Conservation (phyloP, 2,797 vertebrate species). For the Platyrinchus mystaceus region DNA sequence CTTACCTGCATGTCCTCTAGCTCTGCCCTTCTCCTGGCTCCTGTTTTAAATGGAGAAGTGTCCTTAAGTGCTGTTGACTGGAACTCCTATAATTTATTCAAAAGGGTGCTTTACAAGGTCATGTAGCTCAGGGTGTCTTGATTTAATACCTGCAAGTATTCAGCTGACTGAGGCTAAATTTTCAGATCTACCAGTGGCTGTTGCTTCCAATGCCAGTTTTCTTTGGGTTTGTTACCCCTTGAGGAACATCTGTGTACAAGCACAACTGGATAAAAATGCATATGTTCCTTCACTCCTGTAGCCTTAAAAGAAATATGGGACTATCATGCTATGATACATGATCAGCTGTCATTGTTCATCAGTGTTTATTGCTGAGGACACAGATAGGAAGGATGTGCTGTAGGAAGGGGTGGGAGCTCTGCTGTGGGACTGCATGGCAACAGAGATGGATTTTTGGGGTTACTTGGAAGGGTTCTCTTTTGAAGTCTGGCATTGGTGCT, state of each 20-base stretch:
- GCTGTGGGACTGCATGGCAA: not conserved
- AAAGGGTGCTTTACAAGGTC: conserved; percentile 49
- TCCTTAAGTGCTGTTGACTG: conserved; percentile 38
- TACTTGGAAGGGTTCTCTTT: not conserved
- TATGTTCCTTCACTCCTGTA: not conserved
- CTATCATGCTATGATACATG: not conserved
- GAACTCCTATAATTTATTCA: not conserved
- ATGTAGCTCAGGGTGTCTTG: conserved; percentile 18
- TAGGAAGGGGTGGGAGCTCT: not conserved
- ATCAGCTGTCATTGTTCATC: not conserved
- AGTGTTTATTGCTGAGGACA: not conserved
- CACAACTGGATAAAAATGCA: not conserved
- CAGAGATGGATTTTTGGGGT: not conserved
- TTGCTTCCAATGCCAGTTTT: not conserved
- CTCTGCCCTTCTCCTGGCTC: not conserved
- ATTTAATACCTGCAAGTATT: not conserved
- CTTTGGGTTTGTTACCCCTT: not conserved
- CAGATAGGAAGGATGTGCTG: not conserved
- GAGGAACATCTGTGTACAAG: not conserved
- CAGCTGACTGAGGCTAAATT: not conserved
- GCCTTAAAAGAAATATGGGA: not conserved
- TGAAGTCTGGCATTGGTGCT: not conserved
- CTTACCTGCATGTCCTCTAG: not conserved
- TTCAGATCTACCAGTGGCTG: not conserved
- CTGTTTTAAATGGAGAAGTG: not conserved